Evolutionary conservation across 2,113 vertebrate species (phyloP).

Genomic region (Rhodinocichla rosea): DNA sequence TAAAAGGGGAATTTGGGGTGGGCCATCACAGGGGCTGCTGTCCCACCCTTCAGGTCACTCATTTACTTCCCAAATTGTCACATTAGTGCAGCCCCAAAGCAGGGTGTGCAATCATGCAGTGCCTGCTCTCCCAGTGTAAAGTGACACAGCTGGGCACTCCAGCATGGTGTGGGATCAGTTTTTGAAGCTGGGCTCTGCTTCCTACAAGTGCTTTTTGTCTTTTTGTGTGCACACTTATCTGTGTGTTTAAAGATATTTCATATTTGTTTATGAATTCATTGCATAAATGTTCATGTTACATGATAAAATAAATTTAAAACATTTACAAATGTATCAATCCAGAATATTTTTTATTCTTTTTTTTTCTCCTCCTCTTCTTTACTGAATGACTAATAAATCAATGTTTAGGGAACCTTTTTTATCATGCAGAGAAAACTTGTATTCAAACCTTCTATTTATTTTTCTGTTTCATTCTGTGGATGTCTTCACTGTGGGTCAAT

Average conservation of each 20-base stretch:
- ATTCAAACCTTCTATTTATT: background rate
- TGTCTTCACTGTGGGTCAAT: background rate
- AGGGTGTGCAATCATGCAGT: background rate
- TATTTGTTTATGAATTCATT: background rate
- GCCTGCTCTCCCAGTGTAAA: background rate
- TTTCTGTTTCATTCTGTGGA: background rate
- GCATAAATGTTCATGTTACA: background rate
- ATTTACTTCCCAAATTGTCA: background rate
- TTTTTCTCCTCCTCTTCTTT: background rate
- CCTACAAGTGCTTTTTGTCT: background rate
- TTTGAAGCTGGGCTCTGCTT: background rate
- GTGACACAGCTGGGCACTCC: background rate
- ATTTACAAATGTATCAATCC: background rate
- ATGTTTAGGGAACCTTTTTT: background rate
- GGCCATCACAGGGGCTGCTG: background rate
- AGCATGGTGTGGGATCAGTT: rapidly evolving
- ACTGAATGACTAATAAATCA: background rate
- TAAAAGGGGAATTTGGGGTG: background rate
- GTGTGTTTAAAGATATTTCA: background rate
- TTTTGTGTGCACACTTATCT: background rate
- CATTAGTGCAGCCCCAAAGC: background rate
- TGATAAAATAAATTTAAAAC: background rate
- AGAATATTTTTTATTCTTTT: background rate
- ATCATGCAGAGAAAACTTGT: background rate
- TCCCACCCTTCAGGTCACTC: background rate